These are phyloP conservation scores for Drosophila aff. DNA, from an alignment of 1,140 invertebrate species.

Conservation along the genomic window DNA sequence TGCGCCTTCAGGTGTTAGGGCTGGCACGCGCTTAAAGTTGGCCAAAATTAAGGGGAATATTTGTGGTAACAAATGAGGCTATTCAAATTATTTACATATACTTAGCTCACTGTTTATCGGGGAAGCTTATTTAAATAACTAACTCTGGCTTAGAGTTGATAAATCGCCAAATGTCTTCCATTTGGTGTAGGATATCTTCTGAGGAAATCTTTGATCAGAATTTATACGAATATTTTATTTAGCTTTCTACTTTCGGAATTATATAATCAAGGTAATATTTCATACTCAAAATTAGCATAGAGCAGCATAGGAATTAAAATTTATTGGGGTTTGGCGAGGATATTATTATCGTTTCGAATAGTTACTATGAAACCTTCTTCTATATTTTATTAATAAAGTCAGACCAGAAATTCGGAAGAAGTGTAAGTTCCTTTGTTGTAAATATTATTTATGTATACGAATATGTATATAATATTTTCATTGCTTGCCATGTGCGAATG, in stretches of 20 bases:
- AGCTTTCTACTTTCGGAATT: not conserved
- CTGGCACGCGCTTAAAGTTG: constrained; percentile 54
- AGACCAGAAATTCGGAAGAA: not conserved
- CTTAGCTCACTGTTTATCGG: not conserved
- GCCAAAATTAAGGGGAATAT: constrained; percentile 29
- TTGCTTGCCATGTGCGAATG: constrained; percentile 26
- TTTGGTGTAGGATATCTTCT: not conserved
- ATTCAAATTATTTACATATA: constrained; percentile 3
- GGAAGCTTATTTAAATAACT: not conserved
- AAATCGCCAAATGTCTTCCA: not conserved
- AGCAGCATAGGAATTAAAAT: not conserved
- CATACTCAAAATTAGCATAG: not conserved
- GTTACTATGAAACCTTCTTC: not conserved
- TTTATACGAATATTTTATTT: not conserved
- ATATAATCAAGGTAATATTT: not conserved
- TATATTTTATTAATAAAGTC: not conserved
- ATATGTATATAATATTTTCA: not conserved
- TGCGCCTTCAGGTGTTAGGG: constrained; percentile 42
- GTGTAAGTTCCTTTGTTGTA: not conserved
- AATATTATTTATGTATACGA: not conserved
- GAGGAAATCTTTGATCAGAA: not conserved
- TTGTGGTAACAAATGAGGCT: constrained; percentile 2
- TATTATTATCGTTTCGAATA: not conserved
- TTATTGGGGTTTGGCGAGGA: not conserved
- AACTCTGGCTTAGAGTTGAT: not conserved